A percentile compares a stretch with the other conserved stretches of the same genome.
Evolutionary conservation across 2,888 invertebrate genomes (phyloP).

Genomic region (Protonemura montana): DNA sequence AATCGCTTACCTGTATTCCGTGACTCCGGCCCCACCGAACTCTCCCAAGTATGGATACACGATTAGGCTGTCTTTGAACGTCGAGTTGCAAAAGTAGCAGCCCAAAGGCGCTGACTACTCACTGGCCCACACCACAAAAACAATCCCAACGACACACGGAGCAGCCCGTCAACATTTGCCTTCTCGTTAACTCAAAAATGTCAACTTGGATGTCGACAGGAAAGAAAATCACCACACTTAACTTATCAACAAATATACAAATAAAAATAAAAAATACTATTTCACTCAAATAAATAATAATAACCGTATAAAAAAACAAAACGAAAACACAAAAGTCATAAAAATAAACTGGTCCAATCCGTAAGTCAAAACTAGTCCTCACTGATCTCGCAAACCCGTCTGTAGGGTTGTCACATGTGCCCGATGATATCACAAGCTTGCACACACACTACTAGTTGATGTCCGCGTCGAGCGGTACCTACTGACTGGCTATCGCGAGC

Average conservation of each 20-base stretch:
- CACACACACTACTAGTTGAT: no score
- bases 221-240: not conserved
- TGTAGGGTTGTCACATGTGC: not conserved
- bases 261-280: not conserved
- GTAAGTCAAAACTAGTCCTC: not conserved
- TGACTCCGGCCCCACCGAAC: conserved; percentile 42
- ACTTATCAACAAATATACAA: not conserved
- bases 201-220: not conserved
- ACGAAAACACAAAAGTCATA: not conserved
- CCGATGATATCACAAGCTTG: not conserved
- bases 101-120: not conserved
- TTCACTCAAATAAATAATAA: not conserved
- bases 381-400: not conserved
- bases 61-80: conserved; percentile 40
- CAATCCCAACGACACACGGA: conserved; percentile 4
- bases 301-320: not conserved
- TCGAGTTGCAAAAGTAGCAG: not conserved
- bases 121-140: not conserved
- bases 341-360: not conserved
- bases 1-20: conserved; percentile 47
- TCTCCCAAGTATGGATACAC: conserved; percentile 47
- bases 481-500: not conserved
- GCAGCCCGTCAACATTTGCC: not conserved
- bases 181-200: not conserved
- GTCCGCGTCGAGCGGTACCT: not conserved